Conservation (phyloP, 2,888 invertebrate species). For the Cerastis rubricosa region DNA sequence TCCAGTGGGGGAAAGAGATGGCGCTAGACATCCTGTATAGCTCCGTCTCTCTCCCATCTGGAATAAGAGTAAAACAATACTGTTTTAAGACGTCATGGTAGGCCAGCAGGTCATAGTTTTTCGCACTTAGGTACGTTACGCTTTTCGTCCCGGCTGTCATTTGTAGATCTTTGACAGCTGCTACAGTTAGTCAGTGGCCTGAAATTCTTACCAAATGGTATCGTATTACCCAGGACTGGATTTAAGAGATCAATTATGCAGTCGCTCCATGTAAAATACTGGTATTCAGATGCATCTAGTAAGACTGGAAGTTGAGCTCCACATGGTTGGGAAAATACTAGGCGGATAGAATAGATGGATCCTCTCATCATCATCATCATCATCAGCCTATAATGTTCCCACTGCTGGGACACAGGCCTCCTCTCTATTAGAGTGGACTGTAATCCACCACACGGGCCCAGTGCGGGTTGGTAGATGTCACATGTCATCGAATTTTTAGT, state of each 20-base stretch:
- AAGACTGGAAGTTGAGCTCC: neutral
- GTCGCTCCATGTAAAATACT: neutral
- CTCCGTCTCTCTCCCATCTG: too few relatives aligned
- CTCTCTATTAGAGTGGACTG: too few relatives aligned
- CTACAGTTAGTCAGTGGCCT: neutral
- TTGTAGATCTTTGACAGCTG: neutral
- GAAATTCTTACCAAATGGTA: neutral
- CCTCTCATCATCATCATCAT: neutral
- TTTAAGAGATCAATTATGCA: neutral
- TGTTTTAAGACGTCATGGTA: too few relatives aligned
- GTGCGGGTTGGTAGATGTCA: too few relatives aligned
- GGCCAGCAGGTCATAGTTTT: too few relatives aligned
- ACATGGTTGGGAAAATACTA: neutral
- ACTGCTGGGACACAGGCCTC: too few relatives aligned
- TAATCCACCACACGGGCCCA: too few relatives aligned
- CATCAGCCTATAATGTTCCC: too few relatives aligned
- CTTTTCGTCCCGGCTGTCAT: neutral
- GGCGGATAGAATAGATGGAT: neutral
- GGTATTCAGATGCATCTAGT: neutral
- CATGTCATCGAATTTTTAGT: too few relatives aligned
- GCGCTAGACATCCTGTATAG: too few relatives aligned
- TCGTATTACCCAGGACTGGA: neutral
- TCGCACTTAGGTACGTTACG: neutral
- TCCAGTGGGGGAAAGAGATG: too few relatives aligned
- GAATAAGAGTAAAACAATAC: too few relatives aligned